These are phyloP conservation scores for Tiaroga cobitis DNA, from an alignment of 2,797 vertebrate genomes.

Conservation along the genomic window DNA sequence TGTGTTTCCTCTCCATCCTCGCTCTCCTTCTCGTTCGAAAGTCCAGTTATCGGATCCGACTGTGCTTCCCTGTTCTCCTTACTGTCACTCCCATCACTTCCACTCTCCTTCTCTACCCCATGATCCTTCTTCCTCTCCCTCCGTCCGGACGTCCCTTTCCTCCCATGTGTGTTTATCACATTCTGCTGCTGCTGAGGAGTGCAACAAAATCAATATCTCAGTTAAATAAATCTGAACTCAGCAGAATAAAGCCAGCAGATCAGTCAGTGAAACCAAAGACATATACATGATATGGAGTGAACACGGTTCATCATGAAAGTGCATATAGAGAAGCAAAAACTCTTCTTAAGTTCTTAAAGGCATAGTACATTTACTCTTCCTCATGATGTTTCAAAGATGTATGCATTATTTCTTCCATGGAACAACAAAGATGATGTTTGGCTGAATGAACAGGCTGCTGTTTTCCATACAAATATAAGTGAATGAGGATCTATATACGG, in stretches of 20 bases:
- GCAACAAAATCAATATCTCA: conserved; percentile 27
- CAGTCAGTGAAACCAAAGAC: background rate
- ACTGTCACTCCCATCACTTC: conserved; percentile 76
- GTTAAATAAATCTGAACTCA: conserved; percentile 1
- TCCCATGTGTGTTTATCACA: conserved; percentile 77
- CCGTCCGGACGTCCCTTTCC: conserved; percentile 77
- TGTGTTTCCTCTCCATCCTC: conserved; percentile 74
- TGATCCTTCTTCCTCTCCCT: conserved; percentile 84
- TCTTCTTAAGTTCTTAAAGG: background rate
- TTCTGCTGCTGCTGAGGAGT: conserved; percentile 79
- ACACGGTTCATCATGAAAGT: background rate
- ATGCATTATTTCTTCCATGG: background rate
- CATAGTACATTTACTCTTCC: background rate
- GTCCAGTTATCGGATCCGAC: conserved; percentile 75
- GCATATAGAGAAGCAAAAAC: background rate
- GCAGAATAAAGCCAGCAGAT: background rate
- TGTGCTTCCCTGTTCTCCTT: conserved; percentile 81
- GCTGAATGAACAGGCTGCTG: background rate
- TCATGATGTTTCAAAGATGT: background rate
- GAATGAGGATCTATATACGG: background rate
- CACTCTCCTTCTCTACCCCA: conserved; percentile 75
- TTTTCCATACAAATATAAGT: background rate
- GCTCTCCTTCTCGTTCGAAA: conserved; percentile 68
- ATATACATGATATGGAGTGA: background rate
- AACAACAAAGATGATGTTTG: background rate